phyloP scores from a whole-genome alignment of 2,888 invertebrate genomes.

The Ochropleura plecta region DNA sequence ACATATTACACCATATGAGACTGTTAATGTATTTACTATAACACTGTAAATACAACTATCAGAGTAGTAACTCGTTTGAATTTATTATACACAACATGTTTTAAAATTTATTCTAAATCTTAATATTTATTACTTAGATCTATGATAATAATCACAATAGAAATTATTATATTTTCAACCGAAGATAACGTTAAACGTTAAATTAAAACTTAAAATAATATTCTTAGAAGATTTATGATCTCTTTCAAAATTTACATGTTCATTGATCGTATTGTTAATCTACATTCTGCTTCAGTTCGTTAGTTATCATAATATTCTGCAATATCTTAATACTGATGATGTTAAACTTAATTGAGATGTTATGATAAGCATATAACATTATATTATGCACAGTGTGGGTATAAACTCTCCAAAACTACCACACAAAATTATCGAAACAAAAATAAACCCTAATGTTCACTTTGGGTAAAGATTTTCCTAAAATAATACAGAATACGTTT shows the following conservation, averaged over 20 bases:
- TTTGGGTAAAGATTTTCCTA: constrained; percentile 14
- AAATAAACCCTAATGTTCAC: constrained; percentile 1
- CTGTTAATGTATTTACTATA: constrained; percentile 62
- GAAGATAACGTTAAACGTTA: constrained; percentile 75
- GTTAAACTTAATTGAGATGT: background rate
- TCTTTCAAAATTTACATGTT: constrained; percentile 31
- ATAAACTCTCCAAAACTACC: background rate
- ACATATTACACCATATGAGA: constrained; percentile 58
- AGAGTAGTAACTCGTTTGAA: constrained; percentile 66
- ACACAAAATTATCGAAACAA: constrained; percentile 7
- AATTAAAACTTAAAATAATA: constrained; percentile 34
- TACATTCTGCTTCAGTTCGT: constrained; percentile 31
- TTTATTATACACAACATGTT: constrained; percentile 74
- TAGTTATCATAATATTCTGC: constrained; percentile 12
- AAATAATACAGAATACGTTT: constrained; percentile 1
- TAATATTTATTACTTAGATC: constrained; percentile 70
- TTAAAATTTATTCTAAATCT: constrained; percentile 68
- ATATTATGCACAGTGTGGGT: background rate
- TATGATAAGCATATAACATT: constrained; percentile 7
- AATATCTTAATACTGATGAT: constrained; percentile 4
- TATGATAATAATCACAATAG: constrained; percentile 79
- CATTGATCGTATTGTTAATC: constrained; percentile 29
- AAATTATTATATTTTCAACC: constrained; percentile 71
- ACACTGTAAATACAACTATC: constrained; percentile 63
- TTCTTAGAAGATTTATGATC: constrained; percentile 13